Base-by-base conservation (phyloP, 2,888 invertebrate species). In the Heteropelma amictum region DNA sequence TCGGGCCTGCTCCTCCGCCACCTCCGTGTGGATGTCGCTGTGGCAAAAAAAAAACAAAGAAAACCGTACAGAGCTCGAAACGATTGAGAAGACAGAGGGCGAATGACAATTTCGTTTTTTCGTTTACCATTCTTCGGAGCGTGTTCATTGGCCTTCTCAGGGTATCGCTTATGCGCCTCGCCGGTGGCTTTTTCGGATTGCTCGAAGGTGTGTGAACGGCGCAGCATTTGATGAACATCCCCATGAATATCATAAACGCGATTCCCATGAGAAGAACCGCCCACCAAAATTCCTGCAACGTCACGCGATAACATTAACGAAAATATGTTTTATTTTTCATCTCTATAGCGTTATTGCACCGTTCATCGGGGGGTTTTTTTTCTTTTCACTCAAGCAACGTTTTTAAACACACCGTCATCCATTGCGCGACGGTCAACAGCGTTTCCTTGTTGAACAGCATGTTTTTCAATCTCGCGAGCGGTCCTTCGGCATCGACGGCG, bases 151-250 rank as follows among this genome's bases (percentile, higher is more conserved):
- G 97, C 80, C 96, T 93, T 40, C 97, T 92, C 23, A 97, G 90
- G 3, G 98, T 97, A 87, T 98, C 98, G 77, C 97, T 96, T 81
- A 99, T 92, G 79, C 98, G 94, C 80, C 98, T 93, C 7, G 98
- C 98, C 0, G 98, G 97, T 65, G 97, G 95, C 84, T 98, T 96
- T 89, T 98, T 98, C 4, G 99, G 99, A 92, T 99, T 99, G 77
- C 97, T 98, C 70, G 98, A 98, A 23, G 99, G 99, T 64, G 99
- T 99, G 90, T 99, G 99, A 61, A 99, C 99, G 28, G 99, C 99
- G 90, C 99, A 99, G 89, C 99, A 98, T 90, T 99, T 99, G 86
- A 99, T 98, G 90, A 99, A 99, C 70, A 97, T 92, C 64, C 97
- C 98, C 98, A 99, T 98, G 85, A 98, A 94, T 82, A 98, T 94